Evolutionary conservation across 92 coral and sea anemone genomes (phyloP), one percentile per base, ranked within the genome.

Genomic region (Meandrina meandrites): DNA sequence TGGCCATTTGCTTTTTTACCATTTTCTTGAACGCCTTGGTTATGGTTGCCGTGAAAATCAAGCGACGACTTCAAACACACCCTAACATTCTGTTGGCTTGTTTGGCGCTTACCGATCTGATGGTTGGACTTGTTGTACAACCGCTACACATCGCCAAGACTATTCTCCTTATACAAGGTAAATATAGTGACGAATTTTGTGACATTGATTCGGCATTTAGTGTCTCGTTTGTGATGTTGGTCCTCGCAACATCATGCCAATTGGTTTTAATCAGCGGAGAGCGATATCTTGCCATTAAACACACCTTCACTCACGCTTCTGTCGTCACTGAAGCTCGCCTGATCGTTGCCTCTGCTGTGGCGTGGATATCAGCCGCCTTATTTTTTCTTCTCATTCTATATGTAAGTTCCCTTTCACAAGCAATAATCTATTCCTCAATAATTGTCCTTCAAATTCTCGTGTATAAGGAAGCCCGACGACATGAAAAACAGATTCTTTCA

Each of bases 51-150:
- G 79, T 40, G 32, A 40, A 36, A 75, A 75, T 56, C 30, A 75
- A 42, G 40, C 79, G 79, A 36, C 79, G 79, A 36, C 79, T 75
- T 36, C 56, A 75, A 75, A 75, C 51, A 8, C 51, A 75, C 53
- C 51, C 79, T 35, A 75, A 36, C 30, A 40, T 75, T 11, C 51
- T 75, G 27, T 75, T 75, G 79, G 77, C 77, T 34, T 73, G 47
- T 37, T 37, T 73, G 24, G 79, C 79, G 53, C 51, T 42, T 8
- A 75, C 79, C 27, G 79, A 75, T 42, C 15, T 75, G 16, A 36
- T 75, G 79, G 30, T 18, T 75, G 79, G 79, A 1, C 19, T 75
- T 13, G 15, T 75, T 21, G 30, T 75, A 36, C 79, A 36, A 75
- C 79, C 79, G 0, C 74, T 30, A 18, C 18, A 68, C 19, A 68